Base-by-base conservation (phyloP, 2,113 vertebrate species). In the Engystomops pustulosus region DNA sequence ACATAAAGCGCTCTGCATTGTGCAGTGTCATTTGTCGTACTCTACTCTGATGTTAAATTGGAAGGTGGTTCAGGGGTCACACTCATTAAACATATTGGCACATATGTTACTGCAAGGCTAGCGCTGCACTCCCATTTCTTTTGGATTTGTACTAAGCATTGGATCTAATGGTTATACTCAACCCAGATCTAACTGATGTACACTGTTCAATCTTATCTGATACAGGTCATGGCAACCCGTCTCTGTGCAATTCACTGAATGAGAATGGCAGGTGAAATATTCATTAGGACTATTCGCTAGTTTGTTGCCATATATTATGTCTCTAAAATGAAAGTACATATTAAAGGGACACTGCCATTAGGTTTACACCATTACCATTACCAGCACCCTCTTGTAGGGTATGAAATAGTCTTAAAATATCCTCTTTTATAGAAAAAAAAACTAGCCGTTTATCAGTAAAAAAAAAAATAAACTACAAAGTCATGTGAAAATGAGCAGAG, bases 61-160 rank as follows among this genome's bases (percentile, higher is more conserved):
- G 87, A 78, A 11, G 85, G 85, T 87, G 83, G 74, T 83, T 81
- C 68, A 86, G 55, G 76, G 88, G 74, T 81, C 80, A 81, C 12
- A 9, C 18, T 81, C 68, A 72, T 81, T 72, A 72, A 71, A 55
- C 49, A 72, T 71, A 81, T 72, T 55, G 30, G 32, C 44, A 25
- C 65, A 81, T 81, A 32, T 32, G 30, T 81, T 81, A 81, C 15
- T 70, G 45, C 47, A 41, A 23, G 32, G 18, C 6, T 77, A 86
- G 79, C 87, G 77, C 68, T 79, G 84, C 32, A 86, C 82, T 88
- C 83, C 41, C 84, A 72, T 79, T 69, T 17, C 0, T 49, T 20
- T 8, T 80, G 30, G 4, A 49, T 34, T 12, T 80, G 9, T 80
- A 6, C 7, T 14, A 5, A 4, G 15, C 17, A 23, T 25, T 49